Percentiles rank a stretch among this genome's conserved stretches.
These are phyloP conservation scores for Parascotia fuliginaria DNA, from an alignment of 2,888 invertebrate species.

Conservation along the genomic window DNA sequence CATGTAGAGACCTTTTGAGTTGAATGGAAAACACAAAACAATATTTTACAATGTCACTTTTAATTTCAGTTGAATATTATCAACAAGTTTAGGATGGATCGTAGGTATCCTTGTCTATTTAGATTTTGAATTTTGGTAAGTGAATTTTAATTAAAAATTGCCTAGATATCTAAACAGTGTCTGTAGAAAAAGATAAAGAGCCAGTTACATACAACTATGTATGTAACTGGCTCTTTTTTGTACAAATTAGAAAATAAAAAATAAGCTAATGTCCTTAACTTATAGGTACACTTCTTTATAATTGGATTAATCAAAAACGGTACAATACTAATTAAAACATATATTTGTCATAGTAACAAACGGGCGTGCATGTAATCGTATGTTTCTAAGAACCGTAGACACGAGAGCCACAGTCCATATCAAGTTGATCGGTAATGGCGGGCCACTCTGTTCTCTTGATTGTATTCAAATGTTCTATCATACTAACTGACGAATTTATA, in stretches of 20 bases:
- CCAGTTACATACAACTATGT: too few species aligned
- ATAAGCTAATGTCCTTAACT: too few species aligned
- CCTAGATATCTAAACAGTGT: too few species aligned
- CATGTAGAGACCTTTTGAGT: conserved; percentile 14
- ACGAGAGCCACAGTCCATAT: conserved; percentile 47
- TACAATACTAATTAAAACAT: conserved; percentile 34
- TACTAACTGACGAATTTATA: conserved; percentile 38
- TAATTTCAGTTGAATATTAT: too few species aligned
- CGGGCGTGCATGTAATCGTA: conserved; percentile 51
- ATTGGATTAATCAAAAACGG: conserved; percentile 23
- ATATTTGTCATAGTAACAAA: conserved; percentile 52
- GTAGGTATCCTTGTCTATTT: too few species aligned
- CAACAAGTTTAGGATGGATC: too few species aligned
- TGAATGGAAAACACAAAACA: conserved; percentile 29
- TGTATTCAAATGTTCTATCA: conserved; percentile 59
- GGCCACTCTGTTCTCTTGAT: conserved; percentile 46
- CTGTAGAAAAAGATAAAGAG: too few species aligned
- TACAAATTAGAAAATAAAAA: too few species aligned
- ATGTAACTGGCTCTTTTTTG: too few species aligned
- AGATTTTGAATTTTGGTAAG: too few species aligned
- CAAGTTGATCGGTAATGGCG: conserved; percentile 44
- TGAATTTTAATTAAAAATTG: too few species aligned
- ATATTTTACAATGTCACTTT: conserved; percentile 25
- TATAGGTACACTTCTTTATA: conserved; percentile 10
- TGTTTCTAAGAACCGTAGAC: conserved; percentile 58